A percentile compares a stretch with the other conserved stretches of the same genome.
Conservation (phyloP, 2,113 vertebrate genomes). For the Syngnathus scovelli region DNA sequence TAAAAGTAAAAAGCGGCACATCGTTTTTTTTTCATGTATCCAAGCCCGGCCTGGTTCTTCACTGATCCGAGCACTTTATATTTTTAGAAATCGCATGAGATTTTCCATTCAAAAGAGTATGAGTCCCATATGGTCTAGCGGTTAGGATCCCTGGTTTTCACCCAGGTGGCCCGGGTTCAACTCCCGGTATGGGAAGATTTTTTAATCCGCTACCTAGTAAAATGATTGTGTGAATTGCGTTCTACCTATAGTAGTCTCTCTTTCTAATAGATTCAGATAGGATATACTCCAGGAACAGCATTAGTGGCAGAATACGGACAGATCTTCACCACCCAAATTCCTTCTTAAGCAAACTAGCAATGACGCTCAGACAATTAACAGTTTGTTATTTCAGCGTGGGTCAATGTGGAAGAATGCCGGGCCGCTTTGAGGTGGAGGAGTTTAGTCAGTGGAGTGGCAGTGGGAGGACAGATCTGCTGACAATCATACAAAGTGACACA, state of each 20-base stretch:
- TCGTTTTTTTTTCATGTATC: no score
- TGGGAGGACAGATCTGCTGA: constrained; percentile 63
- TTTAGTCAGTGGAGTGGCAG: constrained; percentile 51
- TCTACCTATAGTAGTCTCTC: neutral
- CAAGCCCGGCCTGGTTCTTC: no score
- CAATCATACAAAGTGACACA: constrained; percentile 51
- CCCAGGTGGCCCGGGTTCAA: no score
- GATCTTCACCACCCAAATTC: neutral
- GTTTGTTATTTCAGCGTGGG: constrained; percentile 10
- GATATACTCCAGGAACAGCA: neutral
- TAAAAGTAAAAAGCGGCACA: neutral
- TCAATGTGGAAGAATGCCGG: constrained; percentile 34
- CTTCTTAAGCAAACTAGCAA: neutral
- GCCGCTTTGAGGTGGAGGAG: constrained; percentile 38
- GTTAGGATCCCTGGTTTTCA: no score
- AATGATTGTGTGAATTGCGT: neutral
- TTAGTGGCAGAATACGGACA: neutral
- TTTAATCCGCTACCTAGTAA: no score
- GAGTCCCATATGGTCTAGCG: no score
- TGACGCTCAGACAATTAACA: constrained; percentile 14
- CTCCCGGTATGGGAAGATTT: no score
- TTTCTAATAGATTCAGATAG: neutral
- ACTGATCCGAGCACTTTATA: no score
- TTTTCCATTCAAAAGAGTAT: no score
- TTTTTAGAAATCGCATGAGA: no score